These are phyloP conservation scores for Sebastes wilsoni DNA, from an alignment of 2,797 vertebrate genomes.

Conservation along the genomic window DNA sequence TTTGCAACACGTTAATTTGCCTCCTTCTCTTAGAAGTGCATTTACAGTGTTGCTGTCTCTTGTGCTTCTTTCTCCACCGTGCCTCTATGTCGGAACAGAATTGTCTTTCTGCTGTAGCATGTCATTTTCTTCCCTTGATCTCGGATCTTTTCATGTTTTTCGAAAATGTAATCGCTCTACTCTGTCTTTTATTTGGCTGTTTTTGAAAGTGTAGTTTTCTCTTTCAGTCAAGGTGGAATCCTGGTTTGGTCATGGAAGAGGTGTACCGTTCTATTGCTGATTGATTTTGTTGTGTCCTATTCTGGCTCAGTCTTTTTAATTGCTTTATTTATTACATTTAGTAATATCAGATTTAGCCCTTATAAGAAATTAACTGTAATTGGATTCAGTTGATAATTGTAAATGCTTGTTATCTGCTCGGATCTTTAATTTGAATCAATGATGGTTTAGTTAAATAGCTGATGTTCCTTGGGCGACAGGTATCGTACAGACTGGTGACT, in stretches of 20 bases:
- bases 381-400: not conserved
- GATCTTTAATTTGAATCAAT: constrained; percentile 8
- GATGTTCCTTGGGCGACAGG: not conserved
- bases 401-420: not conserved
- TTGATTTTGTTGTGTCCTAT: not conserved
- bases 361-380: constrained; percentile 3
- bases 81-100: constrained; percentile 53
- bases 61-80: constrained; percentile 36
- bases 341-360: not conserved
- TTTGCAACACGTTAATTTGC: constrained; percentile 80
- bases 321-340: constrained; percentile 11
- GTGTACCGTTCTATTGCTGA: not conserved
- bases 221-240: constrained; percentile 34
- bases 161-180: constrained; percentile 36
- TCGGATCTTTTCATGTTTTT: constrained; percentile 63
- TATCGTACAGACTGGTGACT: not conserved
- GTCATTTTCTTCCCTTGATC: constrained; percentile 57
- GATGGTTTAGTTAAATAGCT: not conserved
- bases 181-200: constrained; percentile 43
- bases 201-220: constrained; percentile 37
- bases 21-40: constrained; percentile 66
- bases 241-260: not conserved
- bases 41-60: constrained; percentile 60
- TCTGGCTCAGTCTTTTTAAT: constrained; percentile 1
- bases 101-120: constrained; percentile 29